Base-by-base conservation (phyloP, 2,113 vertebrate genomes). In the Nothobranchius kuhntae region DNA sequence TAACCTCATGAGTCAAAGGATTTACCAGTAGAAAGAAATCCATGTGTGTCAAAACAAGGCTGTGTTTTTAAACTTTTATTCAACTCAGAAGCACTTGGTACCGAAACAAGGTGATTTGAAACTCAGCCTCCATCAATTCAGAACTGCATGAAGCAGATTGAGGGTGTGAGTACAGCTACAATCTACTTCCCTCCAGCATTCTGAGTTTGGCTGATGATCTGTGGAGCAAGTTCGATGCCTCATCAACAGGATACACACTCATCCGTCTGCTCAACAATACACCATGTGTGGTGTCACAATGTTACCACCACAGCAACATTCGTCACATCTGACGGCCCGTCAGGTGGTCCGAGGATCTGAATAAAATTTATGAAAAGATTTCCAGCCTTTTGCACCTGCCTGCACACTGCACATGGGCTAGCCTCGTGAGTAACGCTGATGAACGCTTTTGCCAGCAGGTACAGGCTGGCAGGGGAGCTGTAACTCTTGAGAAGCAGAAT, bases 291-390 rank as follows among this genome's bases (percentile, higher is more conserved):
- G 57, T 61, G 69, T 75, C 75, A 72, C 55, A 51, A 50, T 3
- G 45, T 81, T 71, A 82, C 79, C 70, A 54, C 73, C 64, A 75
- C 46, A 66, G 66, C n/a, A 57, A 75, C 82, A 81, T 87, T 61
- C 48, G 69, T 83, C 75, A 89, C 66, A 68, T 63, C 47, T 52
- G 54, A 51, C 45, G 0, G 14, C 66, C 72, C 59, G 73, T 55
- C 11, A 40, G 46, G 50, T 68, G 74, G 82, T 80, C 83, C 66
- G 53, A 60, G 64, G 74, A 69, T 78, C 81, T 73, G 36, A 53
- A 60, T 85, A 75, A 85, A 85, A 54, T 80, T 82, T 75, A 64
- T 47, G 15, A 40, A 63, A 52, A 83, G 75, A 87, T 78, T 78
- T 82, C 83, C 60, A 70, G 66, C 51, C 40, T 10, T 9, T 45